Base-by-base conservation (phyloP, 2,888 invertebrate genomes). In the Diadegma fenestrale region DNA sequence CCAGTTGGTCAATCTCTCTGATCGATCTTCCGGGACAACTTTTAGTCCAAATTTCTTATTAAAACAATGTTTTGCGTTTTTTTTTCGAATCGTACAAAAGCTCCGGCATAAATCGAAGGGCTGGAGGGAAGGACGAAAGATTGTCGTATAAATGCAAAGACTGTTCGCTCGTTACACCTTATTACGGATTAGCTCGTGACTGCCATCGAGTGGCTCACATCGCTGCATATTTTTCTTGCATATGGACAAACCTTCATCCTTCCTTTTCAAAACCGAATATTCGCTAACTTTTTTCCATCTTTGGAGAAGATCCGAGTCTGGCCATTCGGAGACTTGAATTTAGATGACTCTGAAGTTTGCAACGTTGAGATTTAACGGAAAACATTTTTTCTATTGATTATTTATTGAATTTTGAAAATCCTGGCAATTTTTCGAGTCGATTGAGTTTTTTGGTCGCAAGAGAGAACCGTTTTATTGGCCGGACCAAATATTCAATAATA, bases 91-190 rank as follows among this genome's bases (percentile, higher is more conserved):
- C 6, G 43, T 80, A 43, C 43, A 58, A 51, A 61, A 48, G 41
- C n/a, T 69, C 8, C 6, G 33, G 41, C 72, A 43, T 78, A 83
- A 79, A 83, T 73, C 48, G 54, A 77, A 48, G 14, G 66, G n/a
- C n/a, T 19, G 2, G 10, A 33, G 41, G 19, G 43, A 6, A 41
- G 51, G 1, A n/a, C 26, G 58, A 72, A 78, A 78, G 30, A 33
- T 78, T 22, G 79, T 83, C 83, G 73, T 83, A 83, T 83, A 83
- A 83, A 83, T 83, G 83, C 83, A 79, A 83, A 79, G 83, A 73
- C 58, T 30, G 83, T 22, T 79, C 48, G 68, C 78, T 68, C 73
- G 73, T 79, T 73, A 61, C 33, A 68, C 48, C 68, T 48, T 79
- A 54, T 73, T 73, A 69, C 58, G 78, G 68, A 79, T 80, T 73